These are phyloP conservation scores for Itoplectis maculator DNA, from an alignment of 2,888 invertebrate genomes.

Conservation along the genomic window DNA sequence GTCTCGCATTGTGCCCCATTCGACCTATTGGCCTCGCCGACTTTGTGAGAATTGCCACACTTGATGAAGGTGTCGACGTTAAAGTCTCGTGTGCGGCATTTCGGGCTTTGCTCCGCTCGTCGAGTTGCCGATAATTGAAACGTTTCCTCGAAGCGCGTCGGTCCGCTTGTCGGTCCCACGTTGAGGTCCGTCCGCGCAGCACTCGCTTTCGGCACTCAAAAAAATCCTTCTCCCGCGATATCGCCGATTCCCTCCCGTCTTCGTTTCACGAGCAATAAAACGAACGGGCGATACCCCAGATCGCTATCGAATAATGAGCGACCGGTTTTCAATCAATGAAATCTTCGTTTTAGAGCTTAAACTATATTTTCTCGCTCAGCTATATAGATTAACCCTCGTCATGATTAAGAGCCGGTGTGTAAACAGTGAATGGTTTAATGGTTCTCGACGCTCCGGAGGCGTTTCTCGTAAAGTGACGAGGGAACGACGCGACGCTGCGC, in stretches of 20 bases:
- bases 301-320: conserved; percentile 72
- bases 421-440: conserved; percentile 45
- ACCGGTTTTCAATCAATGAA: conserved; percentile 66
- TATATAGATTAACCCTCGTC: conserved; percentile 51
- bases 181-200: conserved; percentile 22
- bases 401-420: conserved; percentile 41
- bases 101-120: conserved; percentile 37
- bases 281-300: conserved; percentile 61
- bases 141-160: conserved; percentile 61
- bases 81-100: conserved; percentile 60
- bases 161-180: conserved; percentile 15
- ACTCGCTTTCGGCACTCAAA: conserved; percentile 31
- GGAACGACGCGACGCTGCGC: conserved; percentile 35
- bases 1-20: conserved; percentile 27
- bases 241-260: conserved; percentile 35
- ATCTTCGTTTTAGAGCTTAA: conserved; percentile 56
- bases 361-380: conserved; percentile 48
- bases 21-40: conserved; percentile 47
- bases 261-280: conserved; percentile 72
- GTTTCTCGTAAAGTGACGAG: conserved; percentile 49
- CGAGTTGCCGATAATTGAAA: conserved; percentile 67
- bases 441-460: conserved; percentile 21
- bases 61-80: conserved; percentile 70
- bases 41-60: conserved; percentile 44
- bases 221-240: conserved; percentile 12